Evolutionary conservation across 2,113 vertebrate genomes (phyloP), one percentile per base, ranked within the genome.

Genomic region (Agelaius phoeniceus): DNA sequence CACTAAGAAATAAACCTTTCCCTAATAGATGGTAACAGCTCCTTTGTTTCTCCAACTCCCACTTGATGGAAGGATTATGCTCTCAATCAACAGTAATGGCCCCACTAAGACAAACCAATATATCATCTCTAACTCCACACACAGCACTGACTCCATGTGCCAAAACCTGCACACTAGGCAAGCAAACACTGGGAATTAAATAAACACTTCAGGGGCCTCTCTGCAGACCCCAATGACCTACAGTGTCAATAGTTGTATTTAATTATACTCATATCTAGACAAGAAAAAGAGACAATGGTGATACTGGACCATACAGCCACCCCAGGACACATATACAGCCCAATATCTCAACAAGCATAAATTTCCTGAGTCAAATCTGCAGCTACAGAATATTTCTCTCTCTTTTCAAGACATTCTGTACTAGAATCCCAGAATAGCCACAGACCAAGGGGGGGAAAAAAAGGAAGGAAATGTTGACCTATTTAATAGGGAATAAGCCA

Each of bases 331-430:
- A 44, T 11, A 55, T 2, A 81, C 23, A 71, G 63, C 6, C 15
- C 30, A 48, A 41, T 14, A 69, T 46, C 28, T 80, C 62, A 67
- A 35, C 75, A 77, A 31, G 30, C 2, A 2, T 43, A 0, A 21
- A 59, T 62, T 80, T 71, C 22, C 14, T 39, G 8, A 41, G 7
- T 48, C 16, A 62, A 78, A 85, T 28, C 27, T 18, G 58, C 2
- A 54, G 39, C 21, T n/a, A 58, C 14, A n/a, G 52, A 94, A 55
- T 59, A 41, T 52, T 76, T 48, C 27, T 75, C 33, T 57, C 39
- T 65, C 41, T 48, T 85, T 87, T 48, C 39, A 81, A 94, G 75
- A 92, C 68, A 90, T 84, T 63, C 79, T 93, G 59, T 94, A 77
- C 68, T 48, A 71, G 57, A 86, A 61, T 49, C 57, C 52, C 68